Conservation (phyloP, 1,140 invertebrate species). For the Scylla paramamosain region DNA sequence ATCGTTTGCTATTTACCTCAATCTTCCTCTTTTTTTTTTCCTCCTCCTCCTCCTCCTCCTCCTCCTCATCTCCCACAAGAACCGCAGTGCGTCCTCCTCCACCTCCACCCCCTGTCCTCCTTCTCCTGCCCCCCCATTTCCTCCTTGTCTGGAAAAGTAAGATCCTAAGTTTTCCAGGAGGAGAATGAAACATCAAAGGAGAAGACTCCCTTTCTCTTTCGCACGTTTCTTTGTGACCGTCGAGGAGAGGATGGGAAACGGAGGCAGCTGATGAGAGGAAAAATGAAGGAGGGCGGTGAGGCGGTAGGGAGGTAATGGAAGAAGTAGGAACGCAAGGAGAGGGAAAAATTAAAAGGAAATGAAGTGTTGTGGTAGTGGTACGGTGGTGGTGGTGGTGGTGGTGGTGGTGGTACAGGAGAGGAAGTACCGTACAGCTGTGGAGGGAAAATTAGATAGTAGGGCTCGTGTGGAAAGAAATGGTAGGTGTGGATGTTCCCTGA, state of each 20-base stretch:
- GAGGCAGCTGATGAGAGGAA: slow-evolving; percentile 13
- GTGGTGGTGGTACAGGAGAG: too few species aligned
- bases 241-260: not conserved
- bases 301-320: not conserved
- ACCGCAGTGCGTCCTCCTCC: not conserved
- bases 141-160: not conserved
- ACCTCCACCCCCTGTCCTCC: too few species aligned
- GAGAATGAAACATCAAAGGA: slow-evolving; percentile 50
- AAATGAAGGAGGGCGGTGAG: not conserved
- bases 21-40: not conserved
- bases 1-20: not conserved
- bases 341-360: not conserved
- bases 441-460: too few species aligned
- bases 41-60: not conserved
- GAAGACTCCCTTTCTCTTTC: slow-evolving; percentile 44
- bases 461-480: too few species aligned
- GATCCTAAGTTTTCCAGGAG: slow-evolving; percentile 31
- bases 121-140: not conserved
- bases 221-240: slow-evolving; percentile 56
- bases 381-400: too few species aligned
- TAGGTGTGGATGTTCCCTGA: too few species aligned
- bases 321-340: not conserved
- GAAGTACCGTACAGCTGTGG: too few species aligned
- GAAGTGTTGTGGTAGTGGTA: not conserved
- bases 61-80: not conserved